Percentiles rank a stretch among this genome's conserved stretches.
Evolutionary conservation across 2,888 invertebrate species (phyloP).

Genomic region (Nomada lathburiana): DNA sequence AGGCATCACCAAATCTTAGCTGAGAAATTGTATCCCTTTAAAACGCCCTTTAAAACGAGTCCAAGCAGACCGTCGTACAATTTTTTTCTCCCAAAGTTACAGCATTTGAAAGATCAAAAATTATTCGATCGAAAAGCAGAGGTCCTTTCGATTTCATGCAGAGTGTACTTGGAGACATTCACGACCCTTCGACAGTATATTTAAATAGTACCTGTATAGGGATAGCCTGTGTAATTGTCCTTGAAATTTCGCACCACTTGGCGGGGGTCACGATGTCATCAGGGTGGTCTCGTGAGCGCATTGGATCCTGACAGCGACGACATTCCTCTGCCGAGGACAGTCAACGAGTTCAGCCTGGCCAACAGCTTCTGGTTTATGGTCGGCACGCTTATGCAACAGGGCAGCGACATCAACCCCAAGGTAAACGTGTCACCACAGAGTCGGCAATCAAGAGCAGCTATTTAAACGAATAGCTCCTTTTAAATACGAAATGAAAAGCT

Average conservation of each 20-base stretch:
- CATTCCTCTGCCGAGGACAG: slow-evolving; percentile 84
- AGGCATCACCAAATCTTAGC: no score
- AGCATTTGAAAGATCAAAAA: no score
- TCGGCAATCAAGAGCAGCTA: slow-evolving; percentile 60
- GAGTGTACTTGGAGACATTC: background rate
- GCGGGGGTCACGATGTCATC: slow-evolving; percentile 75
- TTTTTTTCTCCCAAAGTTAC: no score
- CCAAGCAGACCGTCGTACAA: no score
- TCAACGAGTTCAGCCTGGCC: slow-evolving; percentile 93
- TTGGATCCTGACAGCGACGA: slow-evolving; percentile 82
- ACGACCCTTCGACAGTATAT: slow-evolving; percentile 9
- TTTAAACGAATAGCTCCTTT: background rate
- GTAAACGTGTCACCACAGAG: slow-evolving; percentile 86
- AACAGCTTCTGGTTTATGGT: slow-evolving; percentile 99
- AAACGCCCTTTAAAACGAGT: no score
- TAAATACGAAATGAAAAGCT: background rate
- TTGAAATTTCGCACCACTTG: slow-evolving; percentile 81
- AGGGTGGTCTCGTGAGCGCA: slow-evolving; percentile 82
- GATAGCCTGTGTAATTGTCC: slow-evolving; percentile 76
- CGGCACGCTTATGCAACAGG: slow-evolving; percentile 97
- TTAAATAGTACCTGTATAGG: background rate
- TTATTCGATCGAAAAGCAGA: no score
- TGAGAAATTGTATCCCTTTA: no score
- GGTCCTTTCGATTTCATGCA: no score
- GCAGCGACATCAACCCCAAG: slow-evolving; percentile 96